Evolutionary conservation across 2,888 invertebrate genomes (phyloP).

Genomic region (Taphrorychus bicolor): DNA sequence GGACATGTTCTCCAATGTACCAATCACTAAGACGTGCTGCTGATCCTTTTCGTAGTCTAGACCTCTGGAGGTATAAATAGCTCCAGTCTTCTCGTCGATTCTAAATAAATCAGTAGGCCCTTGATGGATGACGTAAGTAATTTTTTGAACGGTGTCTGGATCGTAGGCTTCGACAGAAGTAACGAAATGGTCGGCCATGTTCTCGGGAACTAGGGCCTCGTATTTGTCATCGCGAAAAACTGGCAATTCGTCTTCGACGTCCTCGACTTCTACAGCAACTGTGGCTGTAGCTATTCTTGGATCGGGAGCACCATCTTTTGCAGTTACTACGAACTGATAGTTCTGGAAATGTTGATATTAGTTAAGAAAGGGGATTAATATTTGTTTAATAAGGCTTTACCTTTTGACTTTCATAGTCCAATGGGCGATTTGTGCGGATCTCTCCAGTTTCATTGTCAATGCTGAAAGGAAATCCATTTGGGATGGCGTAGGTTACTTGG

Average conservation of each 20-base stretch:
- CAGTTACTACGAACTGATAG: slow-evolving; percentile 85
- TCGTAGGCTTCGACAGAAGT: slow-evolving; percentile 83
- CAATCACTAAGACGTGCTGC: slow-evolving; percentile 77
- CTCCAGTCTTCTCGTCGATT: slow-evolving; percentile 81
- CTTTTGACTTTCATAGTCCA: slow-evolving; percentile 85
- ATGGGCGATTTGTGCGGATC: slow-evolving; percentile 73
- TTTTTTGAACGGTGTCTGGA: slow-evolving; percentile 80
- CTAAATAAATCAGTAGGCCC: slow-evolving; percentile 84
- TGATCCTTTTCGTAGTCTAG: slow-evolving; percentile 81
- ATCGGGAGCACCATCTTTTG: slow-evolving; percentile 86
- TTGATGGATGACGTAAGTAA: slow-evolving; percentile 83
- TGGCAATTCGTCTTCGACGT: slow-evolving; percentile 84
- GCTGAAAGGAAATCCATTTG: slow-evolving; percentile 77
- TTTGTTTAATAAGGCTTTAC: slow-evolving; percentile 57
- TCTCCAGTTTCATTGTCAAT: slow-evolving; percentile 83
- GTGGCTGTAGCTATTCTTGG: slow-evolving; percentile 86
- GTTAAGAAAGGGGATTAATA: not conserved
- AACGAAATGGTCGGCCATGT: slow-evolving; percentile 78
- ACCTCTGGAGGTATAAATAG: slow-evolving; percentile 76
- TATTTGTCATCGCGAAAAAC: slow-evolving; percentile 76
- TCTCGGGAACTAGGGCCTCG: slow-evolving; percentile 85
- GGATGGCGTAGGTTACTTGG: slow-evolving; percentile 79
- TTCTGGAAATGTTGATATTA: slow-evolving; percentile 60
- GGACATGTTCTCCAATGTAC: slow-evolving; percentile 82
- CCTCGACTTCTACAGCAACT: slow-evolving; percentile 80